Base-by-base conservation (phyloP, 2,797 vertebrate genomes). In the Cercopithecus mitis region DNA sequence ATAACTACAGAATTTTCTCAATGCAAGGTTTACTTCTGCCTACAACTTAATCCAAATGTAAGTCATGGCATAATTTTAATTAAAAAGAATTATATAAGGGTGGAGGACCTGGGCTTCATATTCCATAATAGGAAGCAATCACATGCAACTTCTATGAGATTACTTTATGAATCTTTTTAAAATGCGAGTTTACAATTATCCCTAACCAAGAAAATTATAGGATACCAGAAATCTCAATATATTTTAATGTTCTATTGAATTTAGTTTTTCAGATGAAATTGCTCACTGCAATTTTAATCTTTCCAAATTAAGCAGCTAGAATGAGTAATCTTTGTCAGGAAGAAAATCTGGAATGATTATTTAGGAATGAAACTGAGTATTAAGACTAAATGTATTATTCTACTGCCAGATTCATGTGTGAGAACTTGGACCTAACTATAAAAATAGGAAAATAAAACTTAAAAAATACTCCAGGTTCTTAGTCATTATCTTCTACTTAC, bases 211-310 rank as follows among this genome's bases (percentile, higher is more conserved):
- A 92, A 94, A 95, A 82, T 45, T 43, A 72, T 11, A n/a, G 19
- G 2, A 39, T 24, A 87, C 2, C 6, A 77, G 77, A 83, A 83
- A 94, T 81, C 19, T 94, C 19, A 64, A 24, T 10, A 79, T 33
- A 88, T 79, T 90, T 94, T 22, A 93, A 41, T 93, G 45, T 39
- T 1, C 0, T 80, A 4, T 12, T 91, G 24, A n/a, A 75, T 96
- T 89, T 94, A n/a, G 8, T 95, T 94, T 75, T 92, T 95, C 50
- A 95, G 5, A 55, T 93, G 9, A 1, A 90, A 94, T 41, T 30
- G 73, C 43, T 83, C 85, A 79, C 11, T 75, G 5, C 11, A 92
- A 61, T 96, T 95, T 96, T 93, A 94, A 95, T 94, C 43, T 97
- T 67, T 52, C 67, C 84, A 91, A 72, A 83, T 90, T 96, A 96